Base-by-base conservation (phyloP, 1,140 invertebrate genomes). In the Pomacea maculata region DNA sequence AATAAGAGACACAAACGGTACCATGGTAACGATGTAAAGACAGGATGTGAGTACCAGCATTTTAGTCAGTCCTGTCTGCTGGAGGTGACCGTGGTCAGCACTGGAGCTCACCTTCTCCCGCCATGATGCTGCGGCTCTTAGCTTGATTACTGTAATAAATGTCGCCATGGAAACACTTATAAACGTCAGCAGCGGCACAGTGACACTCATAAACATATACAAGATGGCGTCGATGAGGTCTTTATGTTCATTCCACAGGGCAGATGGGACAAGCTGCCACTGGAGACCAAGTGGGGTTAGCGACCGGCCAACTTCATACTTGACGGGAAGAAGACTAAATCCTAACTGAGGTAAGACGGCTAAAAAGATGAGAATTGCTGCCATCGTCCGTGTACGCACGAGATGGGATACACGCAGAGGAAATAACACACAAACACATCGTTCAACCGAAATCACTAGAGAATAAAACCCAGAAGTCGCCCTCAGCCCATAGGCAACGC, bases 381-480 rank as follows among this genome's bases (percentile, higher is more conserved):
- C 73, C 73, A 75, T 75, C 17, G 45, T 75, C 15, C 61, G n/a
- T 14, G 52, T 75, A 4, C 54, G 45, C 6, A 75, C n/a, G 11
- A 75, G n/a, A 17, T 6, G 11, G 15, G 54, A n/a, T 14, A 57
- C 54, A 1, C 54, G 29, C 9, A 75, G 73, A 10, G 73, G 73
- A 21, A 25, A n/a, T 15, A 75, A 57, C 52, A 75, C 73, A n/a
- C 73, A 75, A 6, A 75, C 7, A n/a, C 73, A 75, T 21, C 73
- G 45, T 12, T 75, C 73, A 8, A 19, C 25, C 17, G 73, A 45
- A 8, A 75, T 75, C n/a, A 75, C 29, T n/a, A 57, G 21, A 7
- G 74, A 75, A 9, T 34, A 63, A 15, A 34, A 9, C 0, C 25
- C 12, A 29, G 57, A 64, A 0, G 34, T 14, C 3, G 14, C 57